A percentile compares a stretch with the other conserved stretches of the same genome.
Evolutionary conservation across 92 coral and sea anemone species (phyloP).

Genomic region (Parazoanthus darwini): DNA sequence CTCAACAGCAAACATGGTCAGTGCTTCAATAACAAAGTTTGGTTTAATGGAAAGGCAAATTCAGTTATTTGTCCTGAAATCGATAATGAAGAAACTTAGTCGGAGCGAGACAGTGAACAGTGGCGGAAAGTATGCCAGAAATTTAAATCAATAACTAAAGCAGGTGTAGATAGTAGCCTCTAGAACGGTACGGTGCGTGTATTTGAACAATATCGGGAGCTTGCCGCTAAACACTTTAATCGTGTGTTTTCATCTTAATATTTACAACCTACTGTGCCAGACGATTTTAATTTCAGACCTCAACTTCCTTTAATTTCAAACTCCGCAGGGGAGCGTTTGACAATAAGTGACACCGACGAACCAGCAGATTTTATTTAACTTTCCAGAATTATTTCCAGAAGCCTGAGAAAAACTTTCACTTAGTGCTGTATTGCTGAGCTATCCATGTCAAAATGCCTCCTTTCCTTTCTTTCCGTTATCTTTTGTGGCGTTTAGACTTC

Average conservation of each 20-base stretch:
- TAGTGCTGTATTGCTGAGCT: neutral
- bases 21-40: too few relatives aligned
- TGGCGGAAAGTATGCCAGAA: neutral
- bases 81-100: too few relatives aligned
- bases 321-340: slow-evolving; percentile 42
- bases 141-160: slow-evolving; percentile 10
- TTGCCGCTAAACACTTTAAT: slow-evolving; percentile 48
- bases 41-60: too few relatives aligned
- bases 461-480: neutral
- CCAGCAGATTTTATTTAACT: slow-evolving; percentile 22
- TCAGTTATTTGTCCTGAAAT: too few relatives aligned
- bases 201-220: slow-evolving; percentile 16
- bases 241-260: slow-evolving; percentile 36
- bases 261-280: slow-evolving; percentile 49
- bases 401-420: neutral
- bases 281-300: slow-evolving; percentile 45
- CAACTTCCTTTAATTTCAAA: slow-evolving; percentile 47
- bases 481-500: neutral
- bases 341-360: slow-evolving; percentile 30
- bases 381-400: slow-evolving; percentile 11
- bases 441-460: neutral
- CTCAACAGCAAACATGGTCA: too few relatives aligned
- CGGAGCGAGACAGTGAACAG: too few relatives aligned
- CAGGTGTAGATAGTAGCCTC: slow-evolving; percentile 17
- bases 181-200: slow-evolving; percentile 11